Evolutionary conservation across 1,140 invertebrate genomes (phyloP).

Genomic region (Pseudomyrmex flavicornis): DNA sequence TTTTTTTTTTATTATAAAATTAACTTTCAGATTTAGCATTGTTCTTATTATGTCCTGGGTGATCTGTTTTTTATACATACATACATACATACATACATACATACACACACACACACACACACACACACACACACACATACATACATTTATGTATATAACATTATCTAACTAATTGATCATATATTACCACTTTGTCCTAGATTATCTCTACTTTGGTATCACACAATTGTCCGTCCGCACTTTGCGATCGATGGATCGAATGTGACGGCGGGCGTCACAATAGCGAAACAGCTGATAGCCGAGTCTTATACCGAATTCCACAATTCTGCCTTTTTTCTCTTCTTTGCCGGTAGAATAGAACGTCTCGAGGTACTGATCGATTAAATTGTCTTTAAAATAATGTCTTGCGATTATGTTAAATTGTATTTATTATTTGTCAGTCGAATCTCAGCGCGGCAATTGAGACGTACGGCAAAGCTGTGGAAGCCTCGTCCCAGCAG

Average conservation of each 20-base stretch:
- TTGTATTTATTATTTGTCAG: slow-evolving; percentile 78
- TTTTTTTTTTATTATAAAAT: neutral
- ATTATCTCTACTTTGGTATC: slow-evolving; percentile 90
- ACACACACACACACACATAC: neutral
- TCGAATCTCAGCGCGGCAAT: slow-evolving; percentile 87
- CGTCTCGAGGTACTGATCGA: slow-evolving; percentile 86
- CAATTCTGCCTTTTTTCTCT: slow-evolving; percentile 89
- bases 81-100: no score
- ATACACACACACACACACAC: no score
- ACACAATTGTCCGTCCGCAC: slow-evolving; percentile 90
- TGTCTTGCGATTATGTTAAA: neutral
- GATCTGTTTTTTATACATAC: neutral
- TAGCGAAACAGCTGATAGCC: slow-evolving; percentile 87
- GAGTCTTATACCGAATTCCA: slow-evolving; percentile 87
- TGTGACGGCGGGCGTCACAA: slow-evolving; percentile 87
- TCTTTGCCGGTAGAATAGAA: slow-evolving; percentile 89
- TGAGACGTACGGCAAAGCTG: slow-evolving; percentile 87
- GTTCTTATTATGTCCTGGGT: neutral
- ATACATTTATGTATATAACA: neutral
- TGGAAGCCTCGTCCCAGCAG: slow-evolving; percentile 87
- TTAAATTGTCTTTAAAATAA: neutral
- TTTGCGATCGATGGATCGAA: slow-evolving; percentile 89
- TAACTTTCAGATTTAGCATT: neutral
- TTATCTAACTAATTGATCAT: neutral
- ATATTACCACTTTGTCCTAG: slow-evolving; percentile 79